Evolutionary conservation across 2,113 vertebrate genomes (phyloP).

Genomic region (Semnornis frantzii): DNA sequence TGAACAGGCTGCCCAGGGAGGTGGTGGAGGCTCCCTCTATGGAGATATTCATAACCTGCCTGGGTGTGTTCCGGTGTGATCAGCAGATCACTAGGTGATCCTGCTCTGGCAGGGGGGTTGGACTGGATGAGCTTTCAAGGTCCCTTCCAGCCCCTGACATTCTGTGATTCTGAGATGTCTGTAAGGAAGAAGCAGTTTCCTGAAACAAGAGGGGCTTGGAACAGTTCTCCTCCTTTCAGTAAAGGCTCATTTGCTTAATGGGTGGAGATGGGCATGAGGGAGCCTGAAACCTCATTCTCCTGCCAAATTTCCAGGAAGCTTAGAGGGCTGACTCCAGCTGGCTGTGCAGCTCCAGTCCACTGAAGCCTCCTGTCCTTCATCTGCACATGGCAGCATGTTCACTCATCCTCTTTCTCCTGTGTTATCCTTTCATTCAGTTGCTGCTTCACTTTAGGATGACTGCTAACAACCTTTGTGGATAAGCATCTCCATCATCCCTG

Average conservation of each 20-base stretch:
- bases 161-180: neutral
- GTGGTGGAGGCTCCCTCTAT: no score
- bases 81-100: no score
- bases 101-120: no score
- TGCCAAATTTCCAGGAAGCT: conserved; percentile 23
- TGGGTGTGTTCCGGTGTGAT: no score
- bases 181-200: neutral
- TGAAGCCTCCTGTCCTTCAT: neutral
- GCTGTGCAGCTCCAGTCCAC: neutral
- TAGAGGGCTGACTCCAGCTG: neutral
- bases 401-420: neutral
- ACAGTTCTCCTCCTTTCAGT: conserved; percentile 18
- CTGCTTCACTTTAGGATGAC: neutral
- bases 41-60: no score
- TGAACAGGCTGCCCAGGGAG: no score
- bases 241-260: conserved; percentile 45
- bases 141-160: no score
- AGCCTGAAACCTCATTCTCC: conserved; percentile 22
- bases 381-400: neutral
- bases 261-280: neutral
- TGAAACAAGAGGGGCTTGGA: conserved; percentile 16
- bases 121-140: no score
- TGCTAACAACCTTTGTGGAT: neutral
- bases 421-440: rapidly evolving
- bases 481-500: neutral